Conservation (phyloP, 2,888 invertebrate species). For the Thymelicus sylvestris region DNA sequence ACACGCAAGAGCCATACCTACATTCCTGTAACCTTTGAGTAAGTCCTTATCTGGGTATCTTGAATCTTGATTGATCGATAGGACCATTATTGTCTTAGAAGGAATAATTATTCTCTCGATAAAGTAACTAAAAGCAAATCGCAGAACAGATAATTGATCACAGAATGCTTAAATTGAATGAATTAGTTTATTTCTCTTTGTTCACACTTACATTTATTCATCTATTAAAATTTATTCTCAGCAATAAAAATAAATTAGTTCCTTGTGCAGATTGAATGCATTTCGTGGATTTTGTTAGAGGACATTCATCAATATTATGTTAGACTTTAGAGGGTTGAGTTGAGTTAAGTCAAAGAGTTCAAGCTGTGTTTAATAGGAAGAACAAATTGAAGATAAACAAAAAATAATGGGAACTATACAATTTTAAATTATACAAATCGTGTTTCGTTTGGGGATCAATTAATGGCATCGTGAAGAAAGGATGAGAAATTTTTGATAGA, state of each 20-base stretch:
- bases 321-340: too few relatives aligned
- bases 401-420: too few relatives aligned
- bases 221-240: not conserved
- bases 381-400: too few relatives aligned
- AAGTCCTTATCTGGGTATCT: not conserved
- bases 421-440: too few relatives aligned
- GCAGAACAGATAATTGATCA: too few relatives aligned
- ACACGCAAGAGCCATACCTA: not conserved
- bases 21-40: not conserved
- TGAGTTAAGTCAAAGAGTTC: too few relatives aligned
- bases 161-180: not conserved
- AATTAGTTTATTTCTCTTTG: not conserved
- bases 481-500: too few relatives aligned
- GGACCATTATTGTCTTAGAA: not conserved
- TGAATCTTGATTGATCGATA: slow-evolving; percentile 20
- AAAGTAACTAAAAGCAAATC: not conserved
- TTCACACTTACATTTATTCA: not conserved
- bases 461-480: too few relatives aligned
- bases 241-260: not conserved
- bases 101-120: not conserved
- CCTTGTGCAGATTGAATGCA: not conserved
- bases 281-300: too few relatives aligned
- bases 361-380: too few relatives aligned
- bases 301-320: too few relatives aligned
- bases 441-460: too few relatives aligned